Percentiles rank a stretch among this genome's conserved stretches.
Evolutionary conservation across 53 echinoderm and acorn worm species (phyloP).

Genomic region (Patiria pectinifera): DNA sequence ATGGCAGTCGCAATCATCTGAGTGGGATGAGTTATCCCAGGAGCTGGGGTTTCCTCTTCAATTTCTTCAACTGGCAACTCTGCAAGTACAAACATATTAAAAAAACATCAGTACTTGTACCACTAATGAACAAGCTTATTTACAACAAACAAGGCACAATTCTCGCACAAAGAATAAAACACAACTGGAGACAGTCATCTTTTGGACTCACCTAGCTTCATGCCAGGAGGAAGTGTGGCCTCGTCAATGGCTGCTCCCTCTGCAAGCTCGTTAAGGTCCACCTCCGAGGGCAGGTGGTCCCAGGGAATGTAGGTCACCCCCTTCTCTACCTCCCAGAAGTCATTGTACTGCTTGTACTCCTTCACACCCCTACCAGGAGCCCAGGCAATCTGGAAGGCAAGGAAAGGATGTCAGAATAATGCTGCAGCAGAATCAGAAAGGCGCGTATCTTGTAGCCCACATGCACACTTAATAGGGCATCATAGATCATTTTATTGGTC

Average conservation of each 20-base stretch:
- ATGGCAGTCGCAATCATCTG: conserved; percentile 42
- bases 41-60: conserved; percentile 4
- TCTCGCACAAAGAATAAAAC: background rate
- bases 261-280: conserved; percentile 70
- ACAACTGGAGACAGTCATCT: background rate
- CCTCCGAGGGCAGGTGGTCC: conserved; percentile 77
- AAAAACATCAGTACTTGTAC: background rate
- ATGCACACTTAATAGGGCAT: too few species aligned
- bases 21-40: conserved; percentile 18
- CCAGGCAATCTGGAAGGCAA: conserved; percentile 78
- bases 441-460: too few species aligned
- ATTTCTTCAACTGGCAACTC: conserved; percentile 25
- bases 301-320: conserved; percentile 97
- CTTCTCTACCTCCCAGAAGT: conserved; percentile 91
- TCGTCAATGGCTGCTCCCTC: conserved; percentile 86
- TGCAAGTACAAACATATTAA: conserved; percentile 13
- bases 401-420: background rate
- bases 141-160: background rate
- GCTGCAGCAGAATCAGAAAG: background rate
- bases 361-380: conserved; percentile 90
- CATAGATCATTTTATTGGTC: too few species aligned
- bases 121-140: background rate
- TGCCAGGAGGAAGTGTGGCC: conserved; percentile 86
- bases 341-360: conserved; percentile 83
- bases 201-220: conserved; percentile 71